phyloP scores from a whole-genome alignment of 2,888 invertebrate genomes.

The Copidosoma aretas region DNA sequence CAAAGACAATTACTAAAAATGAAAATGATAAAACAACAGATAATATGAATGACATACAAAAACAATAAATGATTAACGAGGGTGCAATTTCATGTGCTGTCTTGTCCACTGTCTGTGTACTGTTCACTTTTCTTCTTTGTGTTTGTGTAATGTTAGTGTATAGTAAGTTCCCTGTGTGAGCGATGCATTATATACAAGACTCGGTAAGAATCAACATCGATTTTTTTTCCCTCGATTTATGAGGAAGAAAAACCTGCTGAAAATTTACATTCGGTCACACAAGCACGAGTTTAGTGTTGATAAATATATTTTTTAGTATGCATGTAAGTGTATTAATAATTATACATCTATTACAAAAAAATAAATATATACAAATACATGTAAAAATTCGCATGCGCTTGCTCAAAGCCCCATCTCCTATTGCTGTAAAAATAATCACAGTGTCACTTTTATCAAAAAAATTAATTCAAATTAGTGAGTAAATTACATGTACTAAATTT shows the following conservation, averaged over 20 bases:
- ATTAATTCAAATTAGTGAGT: constrained; percentile 58
- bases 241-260: background rate
- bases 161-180: constrained; percentile 13
- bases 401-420: constrained; percentile 61
- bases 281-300: constrained; percentile 16
- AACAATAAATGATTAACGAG: constrained; percentile 4
- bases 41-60: constrained; percentile 11
- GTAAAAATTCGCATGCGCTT: constrained; percentile 55
- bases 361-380: constrained; percentile 48
- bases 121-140: constrained; percentile 21
- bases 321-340: constrained; percentile 46
- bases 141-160: constrained; percentile 21
- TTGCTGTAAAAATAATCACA: constrained; percentile 50
- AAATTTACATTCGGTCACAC: constrained; percentile 24
- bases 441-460: constrained; percentile 43
- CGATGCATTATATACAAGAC: constrained; percentile 7
- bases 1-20: constrained; percentile 26
- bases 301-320: constrained; percentile 32
- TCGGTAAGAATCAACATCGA: background rate
- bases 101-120: constrained; percentile 23
- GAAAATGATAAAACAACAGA: constrained; percentile 11
- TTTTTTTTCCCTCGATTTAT: constrained; percentile 9
- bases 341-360: constrained; percentile 46
- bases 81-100: constrained; percentile 27
- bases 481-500: constrained; percentile 46